Conservation (phyloP, 2,113 vertebrate genomes). For the Alethe diademata region DNA sequence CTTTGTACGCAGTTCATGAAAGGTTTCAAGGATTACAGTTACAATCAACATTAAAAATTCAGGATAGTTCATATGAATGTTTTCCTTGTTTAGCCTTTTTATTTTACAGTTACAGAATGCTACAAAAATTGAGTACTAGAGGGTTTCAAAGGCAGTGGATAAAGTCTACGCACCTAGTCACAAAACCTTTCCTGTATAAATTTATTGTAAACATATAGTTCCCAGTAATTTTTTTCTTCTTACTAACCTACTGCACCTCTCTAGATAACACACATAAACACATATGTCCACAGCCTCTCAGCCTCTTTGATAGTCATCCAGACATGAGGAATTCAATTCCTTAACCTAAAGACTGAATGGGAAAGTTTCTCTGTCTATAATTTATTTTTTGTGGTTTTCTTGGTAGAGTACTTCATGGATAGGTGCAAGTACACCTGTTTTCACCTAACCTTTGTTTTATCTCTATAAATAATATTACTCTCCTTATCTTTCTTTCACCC, state of each 20-base stretch:
- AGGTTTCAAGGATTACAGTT: neutral
- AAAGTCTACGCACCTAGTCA: neutral
- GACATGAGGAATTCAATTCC: neutral
- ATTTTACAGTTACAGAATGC: neutral
- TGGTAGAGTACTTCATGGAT: neutral
- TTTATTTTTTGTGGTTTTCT: neutral
- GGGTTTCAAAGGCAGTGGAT: neutral
- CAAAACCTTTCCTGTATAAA: neutral
- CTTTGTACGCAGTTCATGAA: neutral
- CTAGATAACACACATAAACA: neutral
- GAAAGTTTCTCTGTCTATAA: neutral
- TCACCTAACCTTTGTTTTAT: neutral
- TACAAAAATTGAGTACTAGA: neutral
- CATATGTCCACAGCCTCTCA: neutral
- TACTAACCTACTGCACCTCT: neutral
- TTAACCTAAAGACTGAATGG: neutral
- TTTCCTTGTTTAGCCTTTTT: neutral
- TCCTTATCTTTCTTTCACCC: neutral
- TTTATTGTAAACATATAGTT: neutral
- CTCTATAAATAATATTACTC: neutral
- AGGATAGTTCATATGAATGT: neutral
- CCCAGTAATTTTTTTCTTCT: neutral
- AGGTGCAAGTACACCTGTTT: neutral
- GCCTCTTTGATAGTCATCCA: neutral
- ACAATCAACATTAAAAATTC: neutral